phyloP scores from a whole-genome alignment of 2,797 vertebrate species.

The Esox lucius region DNA sequence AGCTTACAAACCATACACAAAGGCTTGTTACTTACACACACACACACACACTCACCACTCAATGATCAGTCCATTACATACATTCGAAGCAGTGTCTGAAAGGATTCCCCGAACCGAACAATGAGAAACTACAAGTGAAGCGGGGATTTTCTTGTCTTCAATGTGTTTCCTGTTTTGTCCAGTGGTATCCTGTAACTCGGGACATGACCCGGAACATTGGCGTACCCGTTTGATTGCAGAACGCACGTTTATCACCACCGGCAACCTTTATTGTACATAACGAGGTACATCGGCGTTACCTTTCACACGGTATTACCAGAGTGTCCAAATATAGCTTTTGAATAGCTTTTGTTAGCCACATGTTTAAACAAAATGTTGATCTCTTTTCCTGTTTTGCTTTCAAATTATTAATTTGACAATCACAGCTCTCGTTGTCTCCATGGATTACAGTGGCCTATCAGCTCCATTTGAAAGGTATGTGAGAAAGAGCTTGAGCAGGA shows the following conservation, averaged over 20 bases:
- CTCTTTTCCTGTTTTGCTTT: conserved; percentile 31
- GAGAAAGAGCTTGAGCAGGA: neutral
- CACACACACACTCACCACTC: conserved; percentile 7
- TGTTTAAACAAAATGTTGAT: neutral
- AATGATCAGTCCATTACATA: neutral
- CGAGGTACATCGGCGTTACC: too few relatives aligned
- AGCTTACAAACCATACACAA: conserved; percentile 30
- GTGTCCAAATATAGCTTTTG: too few relatives aligned
- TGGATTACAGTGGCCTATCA: conserved; percentile 38
- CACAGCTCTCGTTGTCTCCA: conserved; percentile 36
- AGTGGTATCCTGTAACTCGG: conserved; percentile 29
- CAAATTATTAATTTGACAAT: conserved; percentile 46
- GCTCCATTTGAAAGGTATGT: neutral
- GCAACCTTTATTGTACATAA: too few relatives aligned
- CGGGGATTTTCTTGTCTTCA: conserved; percentile 29
- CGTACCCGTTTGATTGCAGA: conserved; percentile 23
- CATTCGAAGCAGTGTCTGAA: conserved; percentile 13
- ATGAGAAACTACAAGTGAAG: conserved; percentile 19
- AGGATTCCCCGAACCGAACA: neutral
- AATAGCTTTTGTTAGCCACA: neutral
- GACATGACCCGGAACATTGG: conserved; percentile 33
- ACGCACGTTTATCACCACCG: conserved; percentile 10
- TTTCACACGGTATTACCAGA: too few relatives aligned
- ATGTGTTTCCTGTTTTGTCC: conserved; percentile 47
- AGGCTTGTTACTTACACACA: conserved; percentile 2